These are phyloP conservation scores for Nomada ruficornis DNA, from an alignment of 2,888 invertebrate genomes.

Conservation along the genomic window DNA sequence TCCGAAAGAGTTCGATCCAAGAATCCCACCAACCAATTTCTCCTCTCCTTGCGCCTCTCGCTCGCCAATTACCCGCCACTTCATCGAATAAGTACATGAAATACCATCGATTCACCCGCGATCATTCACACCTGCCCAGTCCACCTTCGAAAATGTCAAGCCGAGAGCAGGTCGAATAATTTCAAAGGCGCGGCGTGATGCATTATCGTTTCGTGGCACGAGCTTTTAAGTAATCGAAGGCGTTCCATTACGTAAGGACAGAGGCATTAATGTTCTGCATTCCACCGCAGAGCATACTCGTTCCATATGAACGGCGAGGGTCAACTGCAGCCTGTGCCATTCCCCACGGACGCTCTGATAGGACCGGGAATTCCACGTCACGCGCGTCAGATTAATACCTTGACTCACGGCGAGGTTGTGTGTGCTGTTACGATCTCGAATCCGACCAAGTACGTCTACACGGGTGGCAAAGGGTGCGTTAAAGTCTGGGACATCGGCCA, in stretches of 20 bases:
- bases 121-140: neutral
- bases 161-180: neutral
- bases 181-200: constrained; percentile 5
- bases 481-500: constrained; percentile 94
- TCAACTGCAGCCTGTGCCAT: constrained; percentile 95
- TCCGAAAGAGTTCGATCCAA: neutral
- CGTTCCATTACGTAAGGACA: constrained; percentile 36
- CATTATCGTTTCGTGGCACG: constrained; percentile 11
- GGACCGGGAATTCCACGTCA: constrained; percentile 97
- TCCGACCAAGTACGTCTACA: constrained; percentile 96
- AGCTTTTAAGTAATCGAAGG: constrained; percentile 54
- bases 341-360: constrained; percentile 96
- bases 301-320: constrained; percentile 96
- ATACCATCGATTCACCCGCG: neutral
- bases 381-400: constrained; percentile 94
- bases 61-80: neutral
- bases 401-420: constrained; percentile 98
- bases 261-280: constrained; percentile 51
- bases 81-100: neutral
- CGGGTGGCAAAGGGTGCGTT: constrained; percentile 98
- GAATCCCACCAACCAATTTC: neutral
- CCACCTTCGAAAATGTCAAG: neutral
- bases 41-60: neutral
- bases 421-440: constrained; percentile 98
- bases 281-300: constrained; percentile 91